phyloP scores from a whole-genome alignment of 2,888 invertebrate genomes.

The Tenthredo amoena region DNA sequence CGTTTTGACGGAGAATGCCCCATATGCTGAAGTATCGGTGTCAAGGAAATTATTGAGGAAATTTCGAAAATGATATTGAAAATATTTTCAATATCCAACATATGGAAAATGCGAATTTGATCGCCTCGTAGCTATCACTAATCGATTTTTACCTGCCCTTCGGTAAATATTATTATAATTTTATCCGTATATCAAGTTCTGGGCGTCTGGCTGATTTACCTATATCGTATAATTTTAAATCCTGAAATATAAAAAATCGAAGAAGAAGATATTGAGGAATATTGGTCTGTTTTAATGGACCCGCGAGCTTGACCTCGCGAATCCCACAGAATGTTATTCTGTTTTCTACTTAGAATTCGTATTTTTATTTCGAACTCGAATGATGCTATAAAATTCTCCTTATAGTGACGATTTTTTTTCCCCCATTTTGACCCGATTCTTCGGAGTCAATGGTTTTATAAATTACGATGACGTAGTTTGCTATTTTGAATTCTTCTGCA shows the following conservation, averaged over 20 bases:
- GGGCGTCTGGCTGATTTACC: constrained; percentile 6
- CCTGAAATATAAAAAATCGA: not conserved
- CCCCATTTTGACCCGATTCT: not conserved
- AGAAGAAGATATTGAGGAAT: not conserved
- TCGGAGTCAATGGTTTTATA: not conserved
- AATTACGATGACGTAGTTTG: not conserved
- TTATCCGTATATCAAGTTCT: not conserved
- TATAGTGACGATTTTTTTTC: not conserved
- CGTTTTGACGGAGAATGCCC: too few relatives aligned
- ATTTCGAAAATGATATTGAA: not conserved
- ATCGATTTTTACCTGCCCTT: not conserved
- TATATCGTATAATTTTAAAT: constrained; percentile 4
- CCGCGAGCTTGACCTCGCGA: constrained; percentile 14
- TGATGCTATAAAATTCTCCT: not conserved
- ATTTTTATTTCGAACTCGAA: not conserved
- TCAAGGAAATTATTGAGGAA: not conserved
- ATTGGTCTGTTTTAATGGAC: constrained; percentile 13
- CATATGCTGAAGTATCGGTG: not conserved
- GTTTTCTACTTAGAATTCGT: not conserved
- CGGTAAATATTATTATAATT: not conserved
- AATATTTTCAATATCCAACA: not conserved
- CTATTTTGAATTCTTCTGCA: not conserved
- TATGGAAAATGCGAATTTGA: not conserved
- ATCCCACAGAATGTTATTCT: constrained; percentile 22
- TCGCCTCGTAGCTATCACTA: not conserved